Evolutionary conservation across 2,797 vertebrate species (phyloP).

Genomic region (Telmatherina bonti): DNA sequence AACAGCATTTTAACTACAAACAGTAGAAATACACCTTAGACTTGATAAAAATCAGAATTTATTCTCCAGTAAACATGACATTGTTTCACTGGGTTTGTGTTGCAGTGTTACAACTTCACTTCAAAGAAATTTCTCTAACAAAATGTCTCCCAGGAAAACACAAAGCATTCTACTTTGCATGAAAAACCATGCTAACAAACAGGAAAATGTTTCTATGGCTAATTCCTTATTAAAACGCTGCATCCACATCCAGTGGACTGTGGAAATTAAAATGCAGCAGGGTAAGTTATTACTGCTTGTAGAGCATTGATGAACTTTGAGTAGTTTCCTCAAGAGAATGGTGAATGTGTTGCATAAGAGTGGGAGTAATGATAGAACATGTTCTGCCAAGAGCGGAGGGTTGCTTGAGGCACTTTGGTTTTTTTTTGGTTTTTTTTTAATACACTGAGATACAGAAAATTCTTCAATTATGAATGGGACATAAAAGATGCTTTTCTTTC

Average conservation of each 20-base stretch:
- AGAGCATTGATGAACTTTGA: constrained; percentile 11
- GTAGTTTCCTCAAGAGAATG: constrained; percentile 27
- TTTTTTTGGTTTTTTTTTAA: too few species aligned
- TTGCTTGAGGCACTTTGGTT: constrained; percentile 29
- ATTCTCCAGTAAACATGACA: not conserved
- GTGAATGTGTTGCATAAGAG: constrained; percentile 55
- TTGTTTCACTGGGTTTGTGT: constrained; percentile 26
- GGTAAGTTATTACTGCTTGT: constrained; percentile 42
- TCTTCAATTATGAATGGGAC: constrained; percentile 39
- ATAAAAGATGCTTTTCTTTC: not conserved
- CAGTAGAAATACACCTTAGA: constrained; percentile 16
- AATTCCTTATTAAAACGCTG: constrained; percentile 44
- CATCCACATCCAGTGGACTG: constrained; percentile 38
- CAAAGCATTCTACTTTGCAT: constrained; percentile 7
- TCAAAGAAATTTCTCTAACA: constrained; percentile 26
- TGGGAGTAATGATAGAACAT: constrained; percentile 56
- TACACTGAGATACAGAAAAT: constrained; percentile 10
- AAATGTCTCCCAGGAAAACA: constrained; percentile 28
- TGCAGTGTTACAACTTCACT: constrained; percentile 24
- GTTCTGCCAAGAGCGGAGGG: constrained; percentile 9
- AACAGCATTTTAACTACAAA: not conserved
- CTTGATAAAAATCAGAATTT: constrained; percentile 11
- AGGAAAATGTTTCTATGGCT: constrained; percentile 21
- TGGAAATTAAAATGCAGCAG: constrained; percentile 33
- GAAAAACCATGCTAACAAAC: constrained; percentile 48